These are phyloP conservation scores for Chirona hameri DNA, from an alignment of 2,888 invertebrate genomes.

Conservation along the genomic window DNA sequence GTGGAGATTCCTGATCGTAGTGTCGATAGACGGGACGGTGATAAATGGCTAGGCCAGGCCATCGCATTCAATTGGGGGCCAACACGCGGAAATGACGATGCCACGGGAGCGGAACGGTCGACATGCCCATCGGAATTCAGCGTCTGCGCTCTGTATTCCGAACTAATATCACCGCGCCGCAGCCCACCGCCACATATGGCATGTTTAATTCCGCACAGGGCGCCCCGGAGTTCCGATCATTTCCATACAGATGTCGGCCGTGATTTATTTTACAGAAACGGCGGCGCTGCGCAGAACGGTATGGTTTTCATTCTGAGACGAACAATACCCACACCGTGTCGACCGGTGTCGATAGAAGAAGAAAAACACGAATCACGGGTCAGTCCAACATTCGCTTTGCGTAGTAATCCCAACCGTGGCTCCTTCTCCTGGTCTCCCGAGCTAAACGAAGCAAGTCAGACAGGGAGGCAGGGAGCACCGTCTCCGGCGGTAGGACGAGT, in stretches of 20 bases:
- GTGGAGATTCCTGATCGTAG: neutral
- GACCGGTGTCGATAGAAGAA: no score
- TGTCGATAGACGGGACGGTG: neutral
- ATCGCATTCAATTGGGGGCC: neutral
- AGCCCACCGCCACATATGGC: neutral
- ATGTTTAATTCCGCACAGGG: neutral
- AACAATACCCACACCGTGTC: no score
- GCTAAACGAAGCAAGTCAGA: no score
- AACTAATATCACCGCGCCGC: constrained; percentile 52
- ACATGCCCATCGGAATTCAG: neutral
- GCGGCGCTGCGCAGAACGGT: neutral
- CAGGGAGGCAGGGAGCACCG: no score
- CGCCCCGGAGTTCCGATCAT: constrained; percentile 1
- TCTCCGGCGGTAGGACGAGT: no score
- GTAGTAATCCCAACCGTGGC: no score
- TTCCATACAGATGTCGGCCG: constrained; percentile 13
- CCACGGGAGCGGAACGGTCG: neutral
- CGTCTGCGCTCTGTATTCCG: constrained; percentile 43
- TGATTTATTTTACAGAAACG: constrained; percentile 25
- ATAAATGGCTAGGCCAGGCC: neutral
- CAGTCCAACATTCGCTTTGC: no score
- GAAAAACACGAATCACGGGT: no score
- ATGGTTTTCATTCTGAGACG: no score
- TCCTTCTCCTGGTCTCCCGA: no score
- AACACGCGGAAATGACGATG: neutral